phyloP scores from a whole-genome alignment of 2,113 vertebrate genomes.

The Burhinus oedicnemus region DNA sequence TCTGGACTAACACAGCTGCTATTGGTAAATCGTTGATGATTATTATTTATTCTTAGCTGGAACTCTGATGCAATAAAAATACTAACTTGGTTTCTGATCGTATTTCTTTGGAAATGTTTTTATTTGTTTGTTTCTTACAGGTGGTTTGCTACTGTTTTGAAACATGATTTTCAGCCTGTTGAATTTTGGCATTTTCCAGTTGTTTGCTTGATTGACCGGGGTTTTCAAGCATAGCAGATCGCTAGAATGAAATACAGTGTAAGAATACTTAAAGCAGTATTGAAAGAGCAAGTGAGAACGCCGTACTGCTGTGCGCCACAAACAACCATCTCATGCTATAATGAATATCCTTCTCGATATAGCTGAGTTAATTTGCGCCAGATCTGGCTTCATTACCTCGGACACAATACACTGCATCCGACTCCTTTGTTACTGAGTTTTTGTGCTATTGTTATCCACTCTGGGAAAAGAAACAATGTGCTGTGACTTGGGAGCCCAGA shows the following conservation, averaged over 20 bases:
- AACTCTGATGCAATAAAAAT: not conserved
- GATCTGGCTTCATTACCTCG: not conserved
- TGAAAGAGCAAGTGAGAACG: not conserved
- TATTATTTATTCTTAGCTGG: not conserved
- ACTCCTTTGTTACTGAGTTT: not conserved
- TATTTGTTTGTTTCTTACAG: not conserved
- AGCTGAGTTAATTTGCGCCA: not conserved
- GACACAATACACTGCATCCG: not conserved
- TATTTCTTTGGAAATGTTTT: not conserved
- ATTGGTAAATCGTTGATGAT: not conserved
- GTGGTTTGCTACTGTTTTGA: not conserved
- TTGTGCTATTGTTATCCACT: not conserved
- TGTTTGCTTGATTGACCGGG: not conserved
- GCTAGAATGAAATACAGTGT: not conserved
- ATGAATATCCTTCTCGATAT: not conserved
- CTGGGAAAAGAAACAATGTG: not conserved
- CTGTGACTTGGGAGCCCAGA: not conserved
- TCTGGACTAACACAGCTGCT: not conserved
- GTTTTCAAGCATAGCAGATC: not conserved
- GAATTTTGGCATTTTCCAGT: not conserved
- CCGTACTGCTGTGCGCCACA: not conserved
- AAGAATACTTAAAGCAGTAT: not conserved
- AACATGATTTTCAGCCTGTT: not conserved
- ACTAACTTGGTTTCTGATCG: not conserved
- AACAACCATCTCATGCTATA: not conserved